A percentile compares a stretch with the other conserved stretches of the same genome.
Evolutionary conservation across 2,888 invertebrate genomes (phyloP).

Genomic region (Lasioglossum morio): DNA sequence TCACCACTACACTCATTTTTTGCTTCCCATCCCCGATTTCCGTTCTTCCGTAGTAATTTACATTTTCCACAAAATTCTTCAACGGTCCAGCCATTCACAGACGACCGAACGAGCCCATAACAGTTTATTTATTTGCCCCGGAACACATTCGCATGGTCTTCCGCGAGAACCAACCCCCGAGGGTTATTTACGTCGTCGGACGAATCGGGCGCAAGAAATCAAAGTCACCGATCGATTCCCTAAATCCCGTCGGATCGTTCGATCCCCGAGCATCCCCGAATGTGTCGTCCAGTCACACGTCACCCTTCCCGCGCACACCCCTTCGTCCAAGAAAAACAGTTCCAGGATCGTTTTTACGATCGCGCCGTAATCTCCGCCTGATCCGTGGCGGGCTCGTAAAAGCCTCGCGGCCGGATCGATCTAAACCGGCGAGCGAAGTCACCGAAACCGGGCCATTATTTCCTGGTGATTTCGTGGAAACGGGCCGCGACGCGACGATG

Average conservation of each 20-base stretch:
- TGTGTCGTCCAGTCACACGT: not conserved
- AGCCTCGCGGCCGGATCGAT: constrained; percentile 34
- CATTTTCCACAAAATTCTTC: not conserved
- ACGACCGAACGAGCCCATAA: not conserved
- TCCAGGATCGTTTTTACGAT: constrained; percentile 32
- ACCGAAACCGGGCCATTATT: constrained; percentile 60
- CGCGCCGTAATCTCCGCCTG: constrained; percentile 32
- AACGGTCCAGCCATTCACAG: not conserved
- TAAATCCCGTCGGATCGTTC: not conserved
- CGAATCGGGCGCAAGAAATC: constrained; percentile 1
- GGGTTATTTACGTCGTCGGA: not conserved
- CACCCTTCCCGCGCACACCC: not conserved
- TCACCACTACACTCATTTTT: not conserved
- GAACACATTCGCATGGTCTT: not conserved
- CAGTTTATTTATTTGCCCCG: not conserved
- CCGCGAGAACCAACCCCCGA: not conserved
- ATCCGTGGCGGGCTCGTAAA: constrained; percentile 14
- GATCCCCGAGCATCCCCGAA: not conserved
- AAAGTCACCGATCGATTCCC: not conserved
- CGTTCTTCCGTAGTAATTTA: not conserved
- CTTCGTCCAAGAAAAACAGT: constrained; percentile 6
- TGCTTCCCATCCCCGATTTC: not conserved
- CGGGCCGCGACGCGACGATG: constrained; percentile 7
- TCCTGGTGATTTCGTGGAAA: constrained; percentile 60
- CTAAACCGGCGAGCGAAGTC: constrained; percentile 32